These are phyloP conservation scores for Todiramphus chloris DNA, from an alignment of 2,113 vertebrate species.

Conservation along the genomic window DNA sequence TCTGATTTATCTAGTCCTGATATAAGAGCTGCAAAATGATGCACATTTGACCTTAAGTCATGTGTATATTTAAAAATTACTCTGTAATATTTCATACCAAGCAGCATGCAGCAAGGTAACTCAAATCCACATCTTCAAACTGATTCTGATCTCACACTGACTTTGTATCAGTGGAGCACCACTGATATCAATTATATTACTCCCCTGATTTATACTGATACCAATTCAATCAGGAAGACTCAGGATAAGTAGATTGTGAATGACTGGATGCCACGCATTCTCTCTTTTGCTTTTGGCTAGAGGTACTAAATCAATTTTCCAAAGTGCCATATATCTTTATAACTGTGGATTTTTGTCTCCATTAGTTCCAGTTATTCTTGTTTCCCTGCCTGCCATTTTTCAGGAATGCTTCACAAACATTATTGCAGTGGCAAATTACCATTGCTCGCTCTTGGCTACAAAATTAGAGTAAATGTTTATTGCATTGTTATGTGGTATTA, in stretches of 20 bases:
- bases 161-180: not conserved
- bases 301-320: constrained; percentile 43
- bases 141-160: not conserved
- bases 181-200: not conserved
- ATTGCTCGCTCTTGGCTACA: not conserved
- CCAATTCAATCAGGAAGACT: constrained; percentile 1
- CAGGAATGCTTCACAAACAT: constrained; percentile 17
- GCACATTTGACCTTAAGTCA: not conserved
- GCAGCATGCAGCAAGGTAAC: not conserved
- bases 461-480: constrained; percentile 9
- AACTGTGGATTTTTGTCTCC: constrained; percentile 25
- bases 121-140: not conserved
- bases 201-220: not conserved
- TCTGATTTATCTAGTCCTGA: not conserved
- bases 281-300: constrained; percentile 1
- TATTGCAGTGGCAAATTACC: constrained; percentile 24
- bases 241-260: not conserved
- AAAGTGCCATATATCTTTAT: constrained; percentile 33
- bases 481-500: not conserved
- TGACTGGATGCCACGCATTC: not conserved
- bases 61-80: not conserved
- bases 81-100: not conserved
- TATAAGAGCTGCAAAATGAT: not conserved
- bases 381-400: constrained; percentile 37
- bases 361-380: constrained; percentile 51